phyloP scores from a whole-genome alignment of 23 tunicate genomes.

The Styela clava region DNA sequence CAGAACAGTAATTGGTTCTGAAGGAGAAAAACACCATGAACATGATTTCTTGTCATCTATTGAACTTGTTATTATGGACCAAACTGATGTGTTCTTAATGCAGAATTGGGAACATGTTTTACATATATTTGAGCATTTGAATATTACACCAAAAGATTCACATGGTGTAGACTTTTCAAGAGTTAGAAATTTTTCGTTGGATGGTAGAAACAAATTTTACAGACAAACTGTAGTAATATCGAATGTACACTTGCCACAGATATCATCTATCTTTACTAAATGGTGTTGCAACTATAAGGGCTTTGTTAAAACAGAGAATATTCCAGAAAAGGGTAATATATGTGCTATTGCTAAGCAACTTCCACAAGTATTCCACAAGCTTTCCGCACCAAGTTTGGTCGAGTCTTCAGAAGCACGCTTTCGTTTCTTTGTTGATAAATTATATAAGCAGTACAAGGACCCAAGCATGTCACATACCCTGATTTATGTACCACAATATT shows the following conservation, averaged over 20 bases:
- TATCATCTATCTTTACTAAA: constrained; percentile 54
- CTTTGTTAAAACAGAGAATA: constrained; percentile 23
- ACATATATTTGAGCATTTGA: constrained; percentile 72
- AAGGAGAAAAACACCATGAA: constrained; percentile 78
- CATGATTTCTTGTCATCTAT: constrained; percentile 83
- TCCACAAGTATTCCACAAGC: constrained; percentile 51
- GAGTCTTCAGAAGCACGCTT: constrained; percentile 51
- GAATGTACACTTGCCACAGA: constrained; percentile 31
- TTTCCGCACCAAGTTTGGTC: not conserved
- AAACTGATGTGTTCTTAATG: constrained; percentile 81
- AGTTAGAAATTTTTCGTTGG: constrained; percentile 53
- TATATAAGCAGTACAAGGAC: constrained; percentile 51
- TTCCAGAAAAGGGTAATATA: constrained; percentile 43
- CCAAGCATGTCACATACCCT: constrained; percentile 37
- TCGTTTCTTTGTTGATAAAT: constrained; percentile 49
- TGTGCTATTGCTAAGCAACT: constrained; percentile 52
- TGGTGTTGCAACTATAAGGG: constrained; percentile 72
- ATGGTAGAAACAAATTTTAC: constrained; percentile 70
- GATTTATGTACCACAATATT: constrained; percentile 74
- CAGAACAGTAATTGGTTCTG: constrained; percentile 72
- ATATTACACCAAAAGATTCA: constrained; percentile 63
- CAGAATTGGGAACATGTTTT: constrained; percentile 92
- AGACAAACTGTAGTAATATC: constrained; percentile 61
- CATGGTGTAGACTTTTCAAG: constrained; percentile 88
- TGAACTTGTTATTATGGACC: constrained; percentile 75